Percentiles rank a stretch among this genome's conserved stretches.
These are phyloP conservation scores for Drosophila pectinifera DNA, from an alignment of 1,140 invertebrate species.

Conservation along the genomic window DNA sequence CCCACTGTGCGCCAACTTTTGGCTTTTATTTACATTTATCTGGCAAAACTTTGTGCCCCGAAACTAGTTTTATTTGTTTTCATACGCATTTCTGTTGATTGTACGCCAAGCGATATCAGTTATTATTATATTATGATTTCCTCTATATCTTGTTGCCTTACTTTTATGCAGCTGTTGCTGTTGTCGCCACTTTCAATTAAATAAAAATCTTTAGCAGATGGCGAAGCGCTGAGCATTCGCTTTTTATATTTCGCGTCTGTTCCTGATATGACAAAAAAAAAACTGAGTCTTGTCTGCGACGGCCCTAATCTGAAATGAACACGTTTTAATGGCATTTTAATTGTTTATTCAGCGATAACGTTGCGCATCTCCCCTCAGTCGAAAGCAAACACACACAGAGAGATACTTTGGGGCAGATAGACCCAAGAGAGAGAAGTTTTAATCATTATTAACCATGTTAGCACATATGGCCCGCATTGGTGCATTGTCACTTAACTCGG, in stretches of 20 bases:
- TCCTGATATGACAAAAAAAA: slow-evolving; percentile 40
- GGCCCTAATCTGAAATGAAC: slow-evolving; percentile 66
- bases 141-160: slow-evolving; percentile 1
- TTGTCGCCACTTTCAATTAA: slow-evolving; percentile 71
- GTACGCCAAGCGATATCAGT: slow-evolving; percentile 57
- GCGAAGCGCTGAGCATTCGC: slow-evolving; percentile 19
- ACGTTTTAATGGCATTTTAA: slow-evolving; percentile 76
- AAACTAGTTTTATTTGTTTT: slow-evolving; percentile 62
- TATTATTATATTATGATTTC: slow-evolving; percentile 59
- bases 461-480: slow-evolving; percentile 48
- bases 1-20: slow-evolving; percentile 45
- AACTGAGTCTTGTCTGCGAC: slow-evolving; percentile 6
- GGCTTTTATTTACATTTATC: slow-evolving; percentile 81
- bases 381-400: slow-evolving; percentile 16
- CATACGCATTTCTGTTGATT: slow-evolving; percentile 55
- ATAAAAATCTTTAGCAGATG: slow-evolving; percentile 54
- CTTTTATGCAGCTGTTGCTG: slow-evolving; percentile 6
- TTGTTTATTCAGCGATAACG: slow-evolving; percentile 74
- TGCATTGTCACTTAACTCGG: slow-evolving; percentile 32
- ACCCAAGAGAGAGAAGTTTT: slow-evolving; percentile 4
- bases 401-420: slow-evolving; percentile 10
- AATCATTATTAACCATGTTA: slow-evolving; percentile 31
- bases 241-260: slow-evolving; percentile 31
- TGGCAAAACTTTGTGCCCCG: slow-evolving; percentile 64
- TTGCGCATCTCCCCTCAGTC: slow-evolving; percentile 62